These are phyloP conservation scores for Charadrius vociferus DNA, from an alignment of 2,113 vertebrate genomes.

Conservation along the genomic window DNA sequence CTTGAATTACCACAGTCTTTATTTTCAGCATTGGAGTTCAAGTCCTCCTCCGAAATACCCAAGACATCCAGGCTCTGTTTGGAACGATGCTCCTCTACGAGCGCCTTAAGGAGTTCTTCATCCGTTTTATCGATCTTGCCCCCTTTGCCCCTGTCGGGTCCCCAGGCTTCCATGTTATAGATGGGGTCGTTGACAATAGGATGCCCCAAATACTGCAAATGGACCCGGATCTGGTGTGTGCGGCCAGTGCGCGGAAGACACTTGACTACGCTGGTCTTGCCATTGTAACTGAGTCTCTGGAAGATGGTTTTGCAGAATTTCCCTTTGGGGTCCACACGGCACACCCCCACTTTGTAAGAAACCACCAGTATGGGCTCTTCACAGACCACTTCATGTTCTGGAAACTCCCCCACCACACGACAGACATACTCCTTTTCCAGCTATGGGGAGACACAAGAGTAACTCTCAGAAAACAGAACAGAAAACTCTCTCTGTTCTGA, in stretches of 20 bases:
- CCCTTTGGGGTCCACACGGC: slow-evolving; percentile 89
- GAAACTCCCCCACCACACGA: slow-evolving; percentile 91
- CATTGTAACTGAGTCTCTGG: slow-evolving; percentile 89
- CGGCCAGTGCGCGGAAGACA: slow-evolving; percentile 91
- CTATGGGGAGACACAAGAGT: slow-evolving; percentile 62
- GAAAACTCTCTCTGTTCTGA: background rate
- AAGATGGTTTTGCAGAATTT: slow-evolving; percentile 90
- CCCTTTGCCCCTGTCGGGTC: slow-evolving; percentile 83
- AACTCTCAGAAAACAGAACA: background rate
- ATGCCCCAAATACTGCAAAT: slow-evolving; percentile 93
- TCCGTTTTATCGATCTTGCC: slow-evolving; percentile 84
- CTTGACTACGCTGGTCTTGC: slow-evolving; percentile 86
- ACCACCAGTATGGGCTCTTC: slow-evolving; percentile 94
- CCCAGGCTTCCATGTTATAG: slow-evolving; percentile 93
- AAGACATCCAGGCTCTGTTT: slow-evolving; percentile 86
- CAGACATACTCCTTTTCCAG: slow-evolving; percentile 96
- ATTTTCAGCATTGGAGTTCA: slow-evolving; percentile 8
- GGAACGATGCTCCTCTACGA: slow-evolving; percentile 86
- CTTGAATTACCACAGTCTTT: background rate
- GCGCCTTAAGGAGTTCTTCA: slow-evolving; percentile 85
- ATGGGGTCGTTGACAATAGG: slow-evolving; percentile 96
- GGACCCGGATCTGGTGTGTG: slow-evolving; percentile 96
- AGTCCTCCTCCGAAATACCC: slow-evolving; percentile 75
- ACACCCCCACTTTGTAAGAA: slow-evolving; percentile 94
- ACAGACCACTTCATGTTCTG: slow-evolving; percentile 81